Evolutionary conservation across 2,113 vertebrate species (phyloP), one percentile per base, ranked within the genome.

Genomic region (Brienomyrus brachyistius): DNA sequence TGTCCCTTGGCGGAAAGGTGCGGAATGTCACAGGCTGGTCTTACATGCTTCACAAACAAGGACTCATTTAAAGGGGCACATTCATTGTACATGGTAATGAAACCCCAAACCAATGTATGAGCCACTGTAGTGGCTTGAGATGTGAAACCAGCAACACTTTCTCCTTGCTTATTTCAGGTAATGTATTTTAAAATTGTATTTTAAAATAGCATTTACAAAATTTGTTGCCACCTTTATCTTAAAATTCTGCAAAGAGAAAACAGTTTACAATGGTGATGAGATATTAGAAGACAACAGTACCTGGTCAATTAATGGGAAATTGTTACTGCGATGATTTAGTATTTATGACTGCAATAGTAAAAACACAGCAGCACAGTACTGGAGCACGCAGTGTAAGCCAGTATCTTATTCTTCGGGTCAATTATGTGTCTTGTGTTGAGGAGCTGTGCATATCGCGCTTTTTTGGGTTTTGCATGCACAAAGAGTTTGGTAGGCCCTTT

Each of bases 1-100:
- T 40, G 89, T 83, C 84, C 87, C 52, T 90, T 95, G 90, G 90
- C 93, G 93, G 90, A 93, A 91, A 92, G 91, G 91, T 95, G 94
- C 43, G 93, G 92, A 94, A 96, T 96, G 94, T 97, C 94, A 93
- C 94, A 94, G 91, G 86, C 90, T 95, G 91, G 91, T 95, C 87
- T 90, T 66, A 96, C 92, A 92, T 52, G 31, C 88, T 94, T 91
- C 91, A 95, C 93, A 97, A 97, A 97, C 94, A 96, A 93, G 95
- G 91, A 93, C 91, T 17, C 23, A 35, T 86, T 56, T 35, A 31
- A 54, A 87, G 11, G 85, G 51, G 51, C 17, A 86, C n/a, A 40
- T 54, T 87, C 27, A 17, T 52, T 80, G 82, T 77, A 35, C 85
- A 45, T 23, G 35, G 89, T 35, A 88, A 47, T 47, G 31, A 21